Base-by-base conservation (phyloP, 1,140 invertebrate genomes). In the Limonius californicus region DNA sequence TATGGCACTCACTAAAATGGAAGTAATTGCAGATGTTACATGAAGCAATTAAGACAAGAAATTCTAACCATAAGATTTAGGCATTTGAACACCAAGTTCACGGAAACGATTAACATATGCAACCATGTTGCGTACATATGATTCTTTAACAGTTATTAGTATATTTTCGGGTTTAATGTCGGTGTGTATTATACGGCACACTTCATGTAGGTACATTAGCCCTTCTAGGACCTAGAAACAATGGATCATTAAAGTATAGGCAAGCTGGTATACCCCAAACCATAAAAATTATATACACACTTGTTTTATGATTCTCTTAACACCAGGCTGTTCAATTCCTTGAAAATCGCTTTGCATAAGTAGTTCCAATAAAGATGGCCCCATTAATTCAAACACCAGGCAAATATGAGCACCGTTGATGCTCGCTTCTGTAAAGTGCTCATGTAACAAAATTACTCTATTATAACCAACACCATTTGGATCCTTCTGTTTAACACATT, bases 111-210 rank as follows among this genome's bases (percentile, higher is more conserved):
- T 69, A 11, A 50, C 68, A 65, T 66, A 66, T 71, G 11, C 87
- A 50, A 95, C 95, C 71, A 98, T 78, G 75, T 92, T 92, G 62
- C 89, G 84, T 61, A 98, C 89, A 76, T 96, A 90, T 20, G 81
- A 72, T 63, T 90, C 87, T 73, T 91, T 87, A 6, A 96, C 93
- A 80, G 92, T 95, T 59, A 98, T 83, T 50, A 99, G 82, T 56
- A 99, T 95, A 84, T 99, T 99, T 82, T 99, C 97, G 35, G 97
- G 97, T 77, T 99, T 99, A 68, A 99, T 97, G 77, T 99, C 97
- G 15, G 97, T 99, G 77, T 99, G 97, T 78, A 99, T 99, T 70
- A 99, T 99, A 77, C 88, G 84, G 84, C 97, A 99, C 82, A 97
- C 96, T 61, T 89, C 87, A 78, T 99, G 97, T 57, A 99, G 83